phyloP scores from a whole-genome alignment of 2,888 invertebrate genomes.

The Pseudanteris insignis region DNA sequence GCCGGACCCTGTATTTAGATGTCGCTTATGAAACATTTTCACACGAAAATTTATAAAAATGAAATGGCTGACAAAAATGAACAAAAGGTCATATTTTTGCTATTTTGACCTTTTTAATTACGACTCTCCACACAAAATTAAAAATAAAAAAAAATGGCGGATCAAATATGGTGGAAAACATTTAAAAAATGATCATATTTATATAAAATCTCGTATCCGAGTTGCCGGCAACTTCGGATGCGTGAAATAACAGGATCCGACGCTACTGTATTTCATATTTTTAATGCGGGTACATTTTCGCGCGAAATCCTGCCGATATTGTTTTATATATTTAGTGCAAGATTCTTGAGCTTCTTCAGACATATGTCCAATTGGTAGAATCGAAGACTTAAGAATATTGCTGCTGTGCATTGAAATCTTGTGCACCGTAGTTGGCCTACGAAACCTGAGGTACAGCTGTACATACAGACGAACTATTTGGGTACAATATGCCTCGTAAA shows the following conservation, averaged over 20 bases:
- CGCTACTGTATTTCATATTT: background rate
- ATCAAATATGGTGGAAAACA: background rate
- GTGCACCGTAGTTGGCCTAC: constrained; percentile 2
- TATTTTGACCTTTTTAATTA: no score
- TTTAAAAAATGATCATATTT: background rate
- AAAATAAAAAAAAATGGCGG: constrained; percentile 2
- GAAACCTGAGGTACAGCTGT: background rate
- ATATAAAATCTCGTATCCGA: background rate
- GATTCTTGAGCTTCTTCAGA: constrained; percentile 3
- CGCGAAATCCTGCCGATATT: constrained; percentile 1
- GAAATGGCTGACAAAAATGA: no score
- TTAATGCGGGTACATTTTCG: background rate
- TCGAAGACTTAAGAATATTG: constrained; percentile 1
- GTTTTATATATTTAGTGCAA: background rate
- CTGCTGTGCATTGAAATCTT: background rate
- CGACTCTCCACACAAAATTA: background rate
- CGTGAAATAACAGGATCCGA: background rate
- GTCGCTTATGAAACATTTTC: no score
- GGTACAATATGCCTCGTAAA: background rate
- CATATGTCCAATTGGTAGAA: background rate
- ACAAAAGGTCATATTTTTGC: no score
- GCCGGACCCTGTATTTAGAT: no score
- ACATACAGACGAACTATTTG: constrained; percentile 1
- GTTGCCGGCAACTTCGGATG: background rate
- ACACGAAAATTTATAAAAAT: no score